These are phyloP conservation scores for Eleginops maclovinus DNA, from an alignment of 2,113 vertebrate genomes.

Conservation along the genomic window DNA sequence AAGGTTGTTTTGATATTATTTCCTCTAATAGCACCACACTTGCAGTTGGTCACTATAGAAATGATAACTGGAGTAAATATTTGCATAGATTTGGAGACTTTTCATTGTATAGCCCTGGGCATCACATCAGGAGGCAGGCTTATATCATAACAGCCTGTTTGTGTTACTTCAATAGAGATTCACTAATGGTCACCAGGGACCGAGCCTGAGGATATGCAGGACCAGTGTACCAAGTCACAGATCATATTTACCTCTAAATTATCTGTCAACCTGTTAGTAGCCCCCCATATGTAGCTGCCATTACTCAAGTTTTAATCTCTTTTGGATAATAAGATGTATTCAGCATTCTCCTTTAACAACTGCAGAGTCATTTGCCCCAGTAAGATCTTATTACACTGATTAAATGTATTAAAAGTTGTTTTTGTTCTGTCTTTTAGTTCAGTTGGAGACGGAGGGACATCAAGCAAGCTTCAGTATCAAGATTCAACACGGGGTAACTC, in stretches of 20 bases:
- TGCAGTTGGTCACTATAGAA: not conserved
- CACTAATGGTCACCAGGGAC: not conserved
- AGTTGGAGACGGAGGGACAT: conserved; percentile 89
- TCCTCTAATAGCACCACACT: too few relatives aligned
- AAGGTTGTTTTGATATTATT: too few relatives aligned
- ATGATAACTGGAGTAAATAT: not conserved
- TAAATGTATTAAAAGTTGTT: conserved; percentile 18
- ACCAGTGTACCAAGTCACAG: not conserved
- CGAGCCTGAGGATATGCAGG: not conserved
- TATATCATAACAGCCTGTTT: conserved; percentile 3
- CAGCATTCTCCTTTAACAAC: not conserved
- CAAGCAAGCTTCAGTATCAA: conserved; percentile 87
- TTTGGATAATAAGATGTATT: not conserved
- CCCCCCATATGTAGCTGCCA: not conserved
- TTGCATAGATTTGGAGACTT: not conserved
- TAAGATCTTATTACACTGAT: conserved; percentile 3
- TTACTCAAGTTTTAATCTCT: not conserved
- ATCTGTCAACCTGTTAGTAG: not conserved
- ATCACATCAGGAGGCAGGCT: not conserved
- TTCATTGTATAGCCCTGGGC: not conserved
- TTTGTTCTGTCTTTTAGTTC: conserved; percentile 84
- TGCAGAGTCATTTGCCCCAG: not conserved
- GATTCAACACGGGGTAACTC: conserved; percentile 87
- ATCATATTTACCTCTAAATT: not conserved
- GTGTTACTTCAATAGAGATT: not conserved